Base-by-base conservation (phyloP, 2,113 vertebrate genomes). In the Silurus asotus region DNA sequence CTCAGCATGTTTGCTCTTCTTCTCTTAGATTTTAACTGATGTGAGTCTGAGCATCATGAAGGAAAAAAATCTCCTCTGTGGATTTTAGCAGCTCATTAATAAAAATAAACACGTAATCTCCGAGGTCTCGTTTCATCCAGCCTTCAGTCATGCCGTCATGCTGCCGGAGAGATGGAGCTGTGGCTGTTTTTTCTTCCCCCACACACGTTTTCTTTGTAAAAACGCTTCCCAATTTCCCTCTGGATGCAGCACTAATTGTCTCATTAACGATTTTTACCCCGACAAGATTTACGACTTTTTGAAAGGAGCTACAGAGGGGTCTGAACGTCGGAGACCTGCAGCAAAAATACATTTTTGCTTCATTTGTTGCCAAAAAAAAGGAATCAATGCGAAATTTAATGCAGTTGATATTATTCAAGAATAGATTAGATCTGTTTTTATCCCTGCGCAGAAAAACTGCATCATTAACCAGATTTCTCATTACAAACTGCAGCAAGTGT, bases 191-290 rank as follows among this genome's bases (percentile, higher is more conserved):
- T 78, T 58, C 19, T 10, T 1, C 56, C 55, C 59, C 15, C 19
- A 15, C 15, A 6, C 45, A 56, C 45, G 7, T 79, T 79, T 28
- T 77, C 75, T 77, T 77, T 79, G 55, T 37, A 79, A 59, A 37
- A 58, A 78, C 10, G 55, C 25, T 37, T 83, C 80, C 23, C 45
- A 17, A 25, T 58, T 70, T 72, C 82, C 82, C 82, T 48, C 82
- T 20, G 67, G 67, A 70, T 64, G 67, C 65, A 45, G 51, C 51
- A 37, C 69, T 84, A 84, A 84, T 84, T 59, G 55, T 74, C 82
- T 45, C 82, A 45, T 84, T 84, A 84, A 84, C 37, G 67, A 84
- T 84, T 59, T 37, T 74, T 48, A 58, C 82, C 17, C 82, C 82
- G n/a, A 48, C 45, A 82, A 25, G 82, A 83, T 70, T 72, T 83